phyloP scores from a whole-genome alignment of 2,797 vertebrate species.

The Podargus strigoides region DNA sequence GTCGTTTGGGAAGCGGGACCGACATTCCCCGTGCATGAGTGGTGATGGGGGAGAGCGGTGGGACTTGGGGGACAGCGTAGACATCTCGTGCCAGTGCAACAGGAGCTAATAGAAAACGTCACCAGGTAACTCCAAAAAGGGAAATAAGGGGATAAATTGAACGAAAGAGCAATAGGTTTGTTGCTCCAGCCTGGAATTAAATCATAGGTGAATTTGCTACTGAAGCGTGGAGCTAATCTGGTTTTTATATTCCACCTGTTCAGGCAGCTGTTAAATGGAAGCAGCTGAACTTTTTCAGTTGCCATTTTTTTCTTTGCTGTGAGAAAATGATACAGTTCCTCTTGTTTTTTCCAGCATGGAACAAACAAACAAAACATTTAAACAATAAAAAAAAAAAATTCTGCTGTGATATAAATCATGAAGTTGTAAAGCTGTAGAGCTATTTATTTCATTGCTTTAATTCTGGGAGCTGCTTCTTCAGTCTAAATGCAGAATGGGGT shows the following conservation, averaged over 20 bases:
- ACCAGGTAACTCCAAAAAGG: slow-evolving; percentile 5
- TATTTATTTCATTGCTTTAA: background rate
- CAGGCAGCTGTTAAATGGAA: slow-evolving; percentile 32
- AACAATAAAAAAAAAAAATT: background rate
- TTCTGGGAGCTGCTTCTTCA: background rate
- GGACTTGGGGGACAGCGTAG: slow-evolving; percentile 27
- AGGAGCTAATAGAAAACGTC: slow-evolving; percentile 13
- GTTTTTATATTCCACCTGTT: slow-evolving; percentile 45
- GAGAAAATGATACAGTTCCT: background rate
- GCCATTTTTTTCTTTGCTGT: background rate
- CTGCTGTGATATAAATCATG: background rate
- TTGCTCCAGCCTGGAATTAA: slow-evolving; percentile 1
- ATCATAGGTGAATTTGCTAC: background rate
- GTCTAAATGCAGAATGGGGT: background rate
- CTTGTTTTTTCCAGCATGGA: background rate
- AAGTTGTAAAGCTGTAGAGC: background rate
- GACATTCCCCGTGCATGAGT: background rate
- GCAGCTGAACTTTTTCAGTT: slow-evolving; percentile 48
- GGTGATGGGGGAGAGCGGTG: background rate
- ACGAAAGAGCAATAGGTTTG: background rate
- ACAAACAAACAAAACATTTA: background rate
- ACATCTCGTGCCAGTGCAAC: background rate
- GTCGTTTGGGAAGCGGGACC: background rate
- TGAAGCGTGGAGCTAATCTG: slow-evolving; percentile 17
- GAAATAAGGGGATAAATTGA: background rate